Base-by-base conservation (phyloP, 2,113 vertebrate genomes). In the Sinocyclocheilus maitianheensis region DNA sequence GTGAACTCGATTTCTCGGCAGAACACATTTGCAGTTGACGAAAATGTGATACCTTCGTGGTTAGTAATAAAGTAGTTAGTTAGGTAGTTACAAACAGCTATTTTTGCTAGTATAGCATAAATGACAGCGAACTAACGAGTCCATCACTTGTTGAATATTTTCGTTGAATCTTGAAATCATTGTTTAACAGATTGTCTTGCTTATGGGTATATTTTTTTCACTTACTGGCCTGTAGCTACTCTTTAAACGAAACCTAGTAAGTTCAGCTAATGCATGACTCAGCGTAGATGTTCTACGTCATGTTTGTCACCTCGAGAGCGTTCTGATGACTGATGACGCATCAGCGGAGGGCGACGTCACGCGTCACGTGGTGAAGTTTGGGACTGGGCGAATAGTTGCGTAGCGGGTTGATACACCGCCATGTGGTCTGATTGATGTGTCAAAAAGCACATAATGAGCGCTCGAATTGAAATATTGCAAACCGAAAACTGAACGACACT, bases 281-380 rank as follows among this genome's bases (percentile, higher is more conserved):
- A 6, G 13, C 62, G 60, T 81, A 67, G 18, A 81, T 40, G 53
- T 22, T 30, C 43, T 62, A 22, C 63, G 46, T 53, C 12, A 82
- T n/a, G 51, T 40, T 72, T 83, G 81, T 83, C 46, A 83, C 53
- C 63, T 53, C n/a, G 5, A 2, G 58, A 48, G 43, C 24, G 51
- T 43, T 74, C 9, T 53, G 12, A 81, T 10, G 37, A 22, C 80
- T 30, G 79, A 26, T 30, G 79, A 26, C 3, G 26, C 78, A 1
- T n/a, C n/a, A 80, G 16, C 43, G 13, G 40, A 51, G 46, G 18
- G 0, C 5, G 43, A 71, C 81, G 81, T 83, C 65, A 83, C 11
- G 48, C 24, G 30, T 83, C 81, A 83, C 48, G 81, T 83, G 81
- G 26, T 14, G 63, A 83, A 40, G 48, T 83, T 83, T 72, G 81